Base-by-base conservation (phyloP, 2,797 vertebrate genomes). In the Hapalemur alaotrensis region DNA sequence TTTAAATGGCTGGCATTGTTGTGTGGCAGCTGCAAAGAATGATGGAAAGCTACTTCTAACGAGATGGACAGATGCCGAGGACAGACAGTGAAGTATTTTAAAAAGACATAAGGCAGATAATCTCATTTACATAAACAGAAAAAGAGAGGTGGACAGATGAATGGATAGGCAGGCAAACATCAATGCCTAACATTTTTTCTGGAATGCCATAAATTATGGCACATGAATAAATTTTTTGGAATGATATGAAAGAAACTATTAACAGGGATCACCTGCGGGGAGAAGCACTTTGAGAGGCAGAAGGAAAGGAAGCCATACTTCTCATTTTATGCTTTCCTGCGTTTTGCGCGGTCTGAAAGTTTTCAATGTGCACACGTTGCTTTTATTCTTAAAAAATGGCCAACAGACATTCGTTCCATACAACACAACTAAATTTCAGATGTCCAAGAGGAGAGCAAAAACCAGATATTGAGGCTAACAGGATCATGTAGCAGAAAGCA, bases 361-460 rank as follows among this genome's bases (percentile, higher is more conserved):
- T 52, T 86, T 75, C 83, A 38, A 22, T 0, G 4, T 57, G 63
- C 46, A 89, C 63, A 65, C 22, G 41, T 38, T 69, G 72, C 65
- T 93, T 95, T 90, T 32, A 38, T 79, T 89, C 89, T 87, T 76
- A 61, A 85, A 85, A 93, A 59, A 50, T 0, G 28, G 43, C 63
- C 84, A 59, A 48, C 22, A 79, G 46, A 72, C 72, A 78, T 93
- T 90, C 48, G 54, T 76, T 92, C 50, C 67, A 57, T 8, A 13
- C 52, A 89, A 88, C 23, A 83, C 46, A 70, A 84, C 38, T 95
- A 38, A 80, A 86, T 84, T 88, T 96, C 80, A 94, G 72, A 79
- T 67, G 82, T 82, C 41, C 57, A 43, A 86, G 61, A 1, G 9
- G 43, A 86, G 28, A 65, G 54, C 35, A 35, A 92, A 63, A 94